A percentile compares a stretch with the other conserved stretches of the same genome.
Evolutionary conservation across 2,888 invertebrate species (phyloP).

Genomic region (Cantharis flavilabris): DNA sequence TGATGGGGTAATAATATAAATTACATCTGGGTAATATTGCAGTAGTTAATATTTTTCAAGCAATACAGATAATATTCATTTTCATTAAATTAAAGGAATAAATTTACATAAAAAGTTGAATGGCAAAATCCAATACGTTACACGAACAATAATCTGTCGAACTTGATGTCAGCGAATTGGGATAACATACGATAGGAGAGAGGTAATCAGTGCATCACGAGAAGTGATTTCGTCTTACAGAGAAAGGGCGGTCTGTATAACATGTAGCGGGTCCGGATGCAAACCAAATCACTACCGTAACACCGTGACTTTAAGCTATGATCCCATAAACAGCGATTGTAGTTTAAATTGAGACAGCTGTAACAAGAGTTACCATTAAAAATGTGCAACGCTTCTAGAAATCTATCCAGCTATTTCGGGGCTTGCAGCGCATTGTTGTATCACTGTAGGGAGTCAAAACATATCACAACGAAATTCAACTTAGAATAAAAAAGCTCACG

Average conservation of each 20-base stretch:
- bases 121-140: constrained; percentile 50
- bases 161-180: constrained; percentile 56
- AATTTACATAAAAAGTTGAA: constrained; percentile 23
- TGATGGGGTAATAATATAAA: neutral
- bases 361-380: constrained; percentile 46
- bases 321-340: constrained; percentile 34
- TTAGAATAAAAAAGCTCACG: constrained; percentile 48
- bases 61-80: neutral
- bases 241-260: constrained; percentile 54
- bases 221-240: constrained; percentile 56
- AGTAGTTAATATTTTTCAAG: neutral
- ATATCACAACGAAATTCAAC: constrained; percentile 49
- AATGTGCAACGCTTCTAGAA: constrained; percentile 46
- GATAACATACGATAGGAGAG: constrained; percentile 53
- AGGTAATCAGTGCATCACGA: constrained; percentile 51
- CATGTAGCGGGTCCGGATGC: constrained; percentile 45
- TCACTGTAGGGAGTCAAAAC: constrained; percentile 46
- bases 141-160: constrained; percentile 56
- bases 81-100: constrained; percentile 10
- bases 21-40: neutral
- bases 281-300: constrained; percentile 32
- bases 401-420: constrained; percentile 40
- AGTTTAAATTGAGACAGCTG: constrained; percentile 51
- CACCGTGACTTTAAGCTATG: constrained; percentile 27
- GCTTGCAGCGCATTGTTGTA: constrained; percentile 43